phyloP scores from a whole-genome alignment of 2,797 vertebrate genomes.

The Coilia nasus region DNA sequence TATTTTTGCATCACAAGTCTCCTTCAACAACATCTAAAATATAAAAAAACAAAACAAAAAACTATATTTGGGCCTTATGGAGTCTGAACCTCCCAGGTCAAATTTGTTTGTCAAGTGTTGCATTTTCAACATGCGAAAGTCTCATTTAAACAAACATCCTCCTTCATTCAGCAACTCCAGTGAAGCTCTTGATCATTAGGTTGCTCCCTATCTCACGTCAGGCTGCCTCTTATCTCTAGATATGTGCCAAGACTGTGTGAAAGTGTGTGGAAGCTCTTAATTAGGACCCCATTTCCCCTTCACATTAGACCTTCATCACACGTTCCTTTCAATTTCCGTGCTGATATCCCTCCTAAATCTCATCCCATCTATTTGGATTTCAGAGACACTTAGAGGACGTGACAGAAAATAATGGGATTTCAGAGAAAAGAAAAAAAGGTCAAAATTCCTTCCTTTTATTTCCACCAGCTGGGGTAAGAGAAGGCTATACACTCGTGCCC shows the following conservation, averaged over 20 bases:
- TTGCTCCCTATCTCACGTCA: not conserved
- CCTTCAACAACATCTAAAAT: too few relatives aligned
- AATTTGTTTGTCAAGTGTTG: too few relatives aligned
- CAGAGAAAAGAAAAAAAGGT: not conserved
- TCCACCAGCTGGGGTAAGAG: constrained; percentile 46
- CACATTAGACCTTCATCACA: constrained; percentile 13
- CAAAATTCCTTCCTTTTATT: constrained; percentile 49
- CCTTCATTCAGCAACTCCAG: not conserved
- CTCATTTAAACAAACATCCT: not conserved
- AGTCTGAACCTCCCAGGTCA: too few relatives aligned
- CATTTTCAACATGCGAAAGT: not conserved
- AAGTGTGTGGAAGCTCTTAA: constrained; percentile 3
- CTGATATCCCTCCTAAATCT: not conserved
- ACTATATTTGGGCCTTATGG: too few relatives aligned
- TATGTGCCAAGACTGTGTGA: not conserved
- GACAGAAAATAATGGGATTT: not conserved
- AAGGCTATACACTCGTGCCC: not conserved
- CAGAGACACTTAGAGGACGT: not conserved
- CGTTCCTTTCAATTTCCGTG: not conserved
- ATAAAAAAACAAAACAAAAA: too few relatives aligned
- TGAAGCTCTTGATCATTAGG: not conserved
- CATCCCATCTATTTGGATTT: not conserved
- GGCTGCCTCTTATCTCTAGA: not conserved
- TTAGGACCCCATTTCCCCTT: not conserved
- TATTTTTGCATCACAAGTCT: too few relatives aligned